Base-by-base conservation (phyloP, 1,140 invertebrate species). In the Aphaenogaster rudis region DNA sequence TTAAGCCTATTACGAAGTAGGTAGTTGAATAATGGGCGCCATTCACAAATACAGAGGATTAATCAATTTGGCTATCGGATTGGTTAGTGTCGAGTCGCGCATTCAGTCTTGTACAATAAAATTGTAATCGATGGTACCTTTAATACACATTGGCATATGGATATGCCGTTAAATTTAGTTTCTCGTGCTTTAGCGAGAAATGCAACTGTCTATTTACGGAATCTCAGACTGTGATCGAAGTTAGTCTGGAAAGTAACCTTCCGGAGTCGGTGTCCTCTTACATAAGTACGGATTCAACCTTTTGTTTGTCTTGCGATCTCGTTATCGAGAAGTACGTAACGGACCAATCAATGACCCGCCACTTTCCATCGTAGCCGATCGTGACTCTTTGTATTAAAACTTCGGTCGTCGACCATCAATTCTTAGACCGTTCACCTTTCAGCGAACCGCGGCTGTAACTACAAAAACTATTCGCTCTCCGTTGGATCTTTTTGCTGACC, bases 341-440 rank as follows among this genome's bases (percentile, higher is more conserved):
- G 17, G 45, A 3, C 28, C 77, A 39, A 67, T 42, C 45, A 21
- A 52, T 66, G 77, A 82, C 7, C 21, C 9, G 42, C 39, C 66
- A 71, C 67, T 72, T 72, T 82, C 66, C 28, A 39, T 4, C 57
- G 59, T 66, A 52, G n/a, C 61, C 57, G 57, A 84, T 76, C 69
- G 69, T 61, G 54, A 84, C 45, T 84, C 80, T 57, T 74, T 57
- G 13, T 72, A 84, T 84, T 61, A 61, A 74, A 61, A 84, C 54
- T 84, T 84, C 28, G 80, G 42, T 76, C 69, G 45, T 74, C 45
- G 69, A 84, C 54, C 80, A 61, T 84, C 80, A 61, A 76, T 76
- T 50, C 80, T 48, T 36, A 72, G 80, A 74, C 11, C 80, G 69
- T 84, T 84, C 69, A 74, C 67, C 67, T 82, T 61, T 48, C 67